These are phyloP conservation scores for Sinocyclocheilus anshuiensis DNA, from an alignment of 2,113 vertebrate species.

Conservation along the genomic window DNA sequence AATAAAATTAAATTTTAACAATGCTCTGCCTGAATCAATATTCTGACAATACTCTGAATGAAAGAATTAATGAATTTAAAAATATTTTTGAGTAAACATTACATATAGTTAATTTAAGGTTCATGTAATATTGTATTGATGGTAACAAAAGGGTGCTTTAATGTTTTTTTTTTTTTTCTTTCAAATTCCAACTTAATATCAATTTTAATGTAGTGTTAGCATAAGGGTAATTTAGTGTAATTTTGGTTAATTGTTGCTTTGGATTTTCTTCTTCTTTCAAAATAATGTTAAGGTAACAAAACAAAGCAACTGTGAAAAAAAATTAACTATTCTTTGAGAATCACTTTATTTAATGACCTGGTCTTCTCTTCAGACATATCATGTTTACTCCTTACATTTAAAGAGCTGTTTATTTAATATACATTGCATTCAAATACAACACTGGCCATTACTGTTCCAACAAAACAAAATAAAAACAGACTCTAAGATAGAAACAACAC, in stretches of 20 bases:
- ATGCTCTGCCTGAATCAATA: too few species aligned
- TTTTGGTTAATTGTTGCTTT: background rate
- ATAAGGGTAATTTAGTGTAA: background rate
- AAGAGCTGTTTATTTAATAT: background rate
- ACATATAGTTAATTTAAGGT: too few species aligned
- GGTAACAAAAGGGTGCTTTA: too few species aligned
- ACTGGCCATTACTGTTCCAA: constrained; percentile 31
- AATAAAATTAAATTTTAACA: too few species aligned
- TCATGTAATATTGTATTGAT: too few species aligned
- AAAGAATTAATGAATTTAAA: too few species aligned
- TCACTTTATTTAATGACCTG: constrained; percentile 24
- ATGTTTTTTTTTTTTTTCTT: too few species aligned
- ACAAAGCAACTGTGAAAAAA: background rate
- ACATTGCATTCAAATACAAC: background rate
- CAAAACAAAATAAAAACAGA: constrained; percentile 13
- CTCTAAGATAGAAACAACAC: background rate
- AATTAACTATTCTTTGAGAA: background rate
- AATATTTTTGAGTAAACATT: too few species aligned
- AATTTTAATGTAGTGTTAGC: background rate
- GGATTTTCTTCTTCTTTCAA: background rate
- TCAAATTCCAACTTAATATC: background rate
- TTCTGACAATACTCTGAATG: too few species aligned
- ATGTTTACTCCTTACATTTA: background rate
- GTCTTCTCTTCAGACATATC: too few species aligned
- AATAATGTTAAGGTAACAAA: background rate